Base-by-base conservation (phyloP, 92 coral and sea anemone genomes). In the Epizoanthus rinbou region DNA sequence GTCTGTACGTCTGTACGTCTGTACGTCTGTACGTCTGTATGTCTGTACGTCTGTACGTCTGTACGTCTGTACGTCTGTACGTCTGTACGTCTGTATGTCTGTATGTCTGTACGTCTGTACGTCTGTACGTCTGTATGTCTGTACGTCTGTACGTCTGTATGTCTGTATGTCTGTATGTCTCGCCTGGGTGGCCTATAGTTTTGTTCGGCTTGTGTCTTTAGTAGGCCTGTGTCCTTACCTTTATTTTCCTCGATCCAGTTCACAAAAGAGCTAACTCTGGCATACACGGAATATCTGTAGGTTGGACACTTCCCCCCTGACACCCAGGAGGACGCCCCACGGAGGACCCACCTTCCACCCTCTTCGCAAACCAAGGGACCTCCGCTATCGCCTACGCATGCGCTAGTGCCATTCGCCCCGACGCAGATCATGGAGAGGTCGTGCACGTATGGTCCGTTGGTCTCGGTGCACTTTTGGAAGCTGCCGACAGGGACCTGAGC, bases 331-430 rank as follows among this genome's bases (percentile, higher is more conserved):
- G 76, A 71, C 8, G 76, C 76, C 23, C 76, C 76, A 16, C 76
- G 76, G 2, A 71, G 76, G 23, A 71, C 57, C 76, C 76, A 71
- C 3, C 8, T 41, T 6, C 76, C 76, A 24, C 16, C 57, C 23
- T 71, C 76, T 35, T 71, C 76, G 8, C 76, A 71, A 2, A 47
- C 76, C 58, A 71, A 23, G 14, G 76, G 76, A 19, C 76, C 76
- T 41, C 76, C 76, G 21, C 76, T 71, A 17, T 71, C 76, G 5
- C 76, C 76, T 71, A 71, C 76, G 76, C 76, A 71, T 71, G 76
- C 76, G 35, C 76, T 71, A 71, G 76, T 45, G 58, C 76, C 76
- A 45, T 71, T 71, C 28, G 76, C 76, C 31, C 76, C 76, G 1
- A 71, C 76, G 21, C 76, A 71, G 76, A 71, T 71, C 76, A 71